Evolutionary conservation across 2,888 invertebrate species (phyloP), one percentile per base, ranked within the genome.

Genomic region (Ectobius pallidus): DNA sequence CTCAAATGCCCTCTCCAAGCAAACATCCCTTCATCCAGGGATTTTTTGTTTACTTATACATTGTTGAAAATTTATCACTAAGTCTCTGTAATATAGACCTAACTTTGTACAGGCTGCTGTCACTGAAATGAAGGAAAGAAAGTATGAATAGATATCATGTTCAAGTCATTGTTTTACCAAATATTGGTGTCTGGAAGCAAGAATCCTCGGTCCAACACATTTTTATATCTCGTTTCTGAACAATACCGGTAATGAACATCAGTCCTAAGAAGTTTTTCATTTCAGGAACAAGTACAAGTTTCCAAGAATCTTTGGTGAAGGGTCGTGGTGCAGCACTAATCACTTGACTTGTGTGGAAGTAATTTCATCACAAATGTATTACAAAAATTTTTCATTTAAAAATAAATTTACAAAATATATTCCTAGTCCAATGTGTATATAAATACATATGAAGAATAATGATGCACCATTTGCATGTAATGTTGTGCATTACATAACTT

Each of bases 351-450:
- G 34, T 1, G 73, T 52, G 49, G 75, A 81, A 81, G 20, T 49
- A 4, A 11, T 49, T 18, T 49, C n/a, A n/a, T 49, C 20, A n/a
- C 49, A 49, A 7, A 49, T n/a, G n/a, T 82, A 82, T 68, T 77
- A 78, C n/a, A 76, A 78, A 42, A 75, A 78, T 16, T 25, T 7
- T 4, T 18, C 1, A 22, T 32, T 27, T 30, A 42, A 2, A 18
- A n/a, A 18, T 32, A n/a, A 20, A 20, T 14, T 6, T 68, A n/a
- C 34, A n/a, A 11, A 16, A 77, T 80, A 80, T n/a, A n/a, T n/a
- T n/a, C n/a, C n/a, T n/a, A n/a, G n/a, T n/a, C n/a, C n/a, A n/a
- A n/a, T n/a, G n/a, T n/a, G n/a, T n/a, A n/a, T n/a, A n/a, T n/a
- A n/a, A n/a, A n/a, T n/a, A n/a, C n/a, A n/a, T n/a, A n/a, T n/a